Evolutionary conservation across 2,113 vertebrate species (phyloP).

Genomic region (Synodontis membranacea): DNA sequence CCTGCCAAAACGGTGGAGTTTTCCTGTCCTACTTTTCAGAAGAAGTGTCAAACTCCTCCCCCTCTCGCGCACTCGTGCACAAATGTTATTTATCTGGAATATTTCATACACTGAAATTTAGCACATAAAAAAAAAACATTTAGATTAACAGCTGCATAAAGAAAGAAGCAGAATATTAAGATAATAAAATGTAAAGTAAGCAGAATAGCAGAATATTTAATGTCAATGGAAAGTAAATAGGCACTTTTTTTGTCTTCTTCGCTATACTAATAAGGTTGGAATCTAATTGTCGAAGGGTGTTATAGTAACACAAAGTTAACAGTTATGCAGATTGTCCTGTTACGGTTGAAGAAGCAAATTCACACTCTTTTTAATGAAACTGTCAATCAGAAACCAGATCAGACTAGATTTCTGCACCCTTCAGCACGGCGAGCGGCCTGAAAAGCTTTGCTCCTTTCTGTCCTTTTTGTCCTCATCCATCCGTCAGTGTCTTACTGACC

Average conservation of each 20-base stretch:
- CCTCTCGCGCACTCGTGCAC: not conserved
- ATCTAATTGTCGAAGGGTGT: too few species aligned
- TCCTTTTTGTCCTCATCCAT: not conserved
- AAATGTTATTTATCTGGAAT: not conserved
- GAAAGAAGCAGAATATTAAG: not conserved
- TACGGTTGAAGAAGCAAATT: not conserved
- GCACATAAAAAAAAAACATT: not conserved
- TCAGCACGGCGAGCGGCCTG: not conserved
- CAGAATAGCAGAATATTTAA: not conserved
- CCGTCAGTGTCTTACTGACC: not conserved
- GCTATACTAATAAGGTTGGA: not conserved
- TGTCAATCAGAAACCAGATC: not conserved
- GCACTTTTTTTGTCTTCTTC: not conserved
- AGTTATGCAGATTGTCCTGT: not conserved
- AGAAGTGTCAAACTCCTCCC: conserved; percentile 51
- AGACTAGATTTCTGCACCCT: not conserved
- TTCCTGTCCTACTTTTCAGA: conserved; percentile 73
- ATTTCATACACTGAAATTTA: not conserved
- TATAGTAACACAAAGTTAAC: not conserved
- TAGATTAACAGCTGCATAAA: not conserved
- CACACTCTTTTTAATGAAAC: not conserved
- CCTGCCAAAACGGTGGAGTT: not conserved
- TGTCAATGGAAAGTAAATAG: not conserved
- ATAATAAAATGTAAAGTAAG: not conserved
- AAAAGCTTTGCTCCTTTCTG: not conserved